Evolutionary conservation across 2,888 invertebrate species (phyloP).

Genomic region (Melolontha melolontha): DNA sequence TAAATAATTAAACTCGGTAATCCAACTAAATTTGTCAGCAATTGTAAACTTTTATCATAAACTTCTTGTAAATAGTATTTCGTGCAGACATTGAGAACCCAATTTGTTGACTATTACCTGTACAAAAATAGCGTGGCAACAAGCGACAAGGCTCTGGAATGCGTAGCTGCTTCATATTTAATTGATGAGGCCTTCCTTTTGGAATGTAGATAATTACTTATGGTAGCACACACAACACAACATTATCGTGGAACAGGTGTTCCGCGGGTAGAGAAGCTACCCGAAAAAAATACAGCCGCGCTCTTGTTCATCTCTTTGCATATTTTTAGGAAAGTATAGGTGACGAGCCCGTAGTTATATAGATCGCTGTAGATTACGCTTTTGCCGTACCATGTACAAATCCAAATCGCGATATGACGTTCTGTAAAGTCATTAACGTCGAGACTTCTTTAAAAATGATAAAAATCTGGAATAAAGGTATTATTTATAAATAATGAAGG

Average conservation of each 20-base stretch:
- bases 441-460: constrained; percentile 2
- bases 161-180: constrained; percentile 51
- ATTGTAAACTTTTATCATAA: no score
- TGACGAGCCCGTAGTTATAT: constrained; percentile 20
- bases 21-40: no score
- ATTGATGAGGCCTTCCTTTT: constrained; percentile 51
- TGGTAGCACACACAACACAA: constrained; percentile 45
- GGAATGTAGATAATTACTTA: constrained; percentile 54
- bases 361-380: constrained; percentile 16
- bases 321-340: constrained; percentile 40
- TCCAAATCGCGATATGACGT: neutral
- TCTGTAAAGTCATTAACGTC: neutral
- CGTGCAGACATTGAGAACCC: constrained; percentile 9
- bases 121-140: constrained; percentile 36
- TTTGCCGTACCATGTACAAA: neutral
- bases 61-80: neutral
- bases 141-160: constrained; percentile 42
- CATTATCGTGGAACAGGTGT: constrained; percentile 49
- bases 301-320: constrained; percentile 44
- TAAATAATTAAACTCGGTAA: no score
- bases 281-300: constrained; percentile 28
- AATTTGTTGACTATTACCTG: constrained; percentile 8
- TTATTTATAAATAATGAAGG: no score
- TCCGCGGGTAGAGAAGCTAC: constrained; percentile 30
- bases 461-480: neutral